Evolutionary conservation across 2,113 vertebrate species (phyloP), one percentile per base, ranked within the genome.

Genomic region (Sprattus sprattus): DNA sequence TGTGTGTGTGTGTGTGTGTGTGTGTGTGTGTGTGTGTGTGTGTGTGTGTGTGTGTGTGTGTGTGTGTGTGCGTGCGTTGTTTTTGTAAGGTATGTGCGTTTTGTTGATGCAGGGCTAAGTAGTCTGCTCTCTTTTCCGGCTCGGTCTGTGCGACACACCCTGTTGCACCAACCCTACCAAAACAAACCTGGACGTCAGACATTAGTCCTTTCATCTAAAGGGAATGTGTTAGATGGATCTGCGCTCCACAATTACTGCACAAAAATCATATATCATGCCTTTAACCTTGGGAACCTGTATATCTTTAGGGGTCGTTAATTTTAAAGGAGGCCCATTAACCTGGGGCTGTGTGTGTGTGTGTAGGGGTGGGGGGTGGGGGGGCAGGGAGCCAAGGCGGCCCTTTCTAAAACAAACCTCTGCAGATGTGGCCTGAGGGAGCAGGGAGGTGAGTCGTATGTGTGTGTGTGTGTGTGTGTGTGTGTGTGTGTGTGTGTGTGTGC

Each of bases 321-420:
- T 93, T 93, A 92, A 93, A 90, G 92, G 92, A 91, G 89, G 28
- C 78, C 89, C 92, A 90, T 93, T 93, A 94, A 94, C 93, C 92
- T 90, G 84, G 57, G 82, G 28, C 86, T 90, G 91, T 91, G 91
- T 25, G 89, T 89, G 90, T 87, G 83, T 82, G 85, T 60, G 81
- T 87, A 84, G 52, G 83, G 49, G 81, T 85, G 85, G 85, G 83
- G 46, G 85, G 85, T 2, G 52, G 32, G 45, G 67, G 84, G 4
- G 64, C 45, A 78, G 45, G 87, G 86, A 88, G 85, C 25, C 71
- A 89, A 82, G 83, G 50, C 88, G 78, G 85, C 52, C 87, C 89
- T 91, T 87, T 89, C 86, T 91, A 90, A 93, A 92, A 90, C 90
- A 93, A 90, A 91, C 84, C 71, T 47, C 81, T 85, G 87, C 87